Base-by-base conservation (phyloP, 2,888 invertebrate species). In the Arctia plantaginis region DNA sequence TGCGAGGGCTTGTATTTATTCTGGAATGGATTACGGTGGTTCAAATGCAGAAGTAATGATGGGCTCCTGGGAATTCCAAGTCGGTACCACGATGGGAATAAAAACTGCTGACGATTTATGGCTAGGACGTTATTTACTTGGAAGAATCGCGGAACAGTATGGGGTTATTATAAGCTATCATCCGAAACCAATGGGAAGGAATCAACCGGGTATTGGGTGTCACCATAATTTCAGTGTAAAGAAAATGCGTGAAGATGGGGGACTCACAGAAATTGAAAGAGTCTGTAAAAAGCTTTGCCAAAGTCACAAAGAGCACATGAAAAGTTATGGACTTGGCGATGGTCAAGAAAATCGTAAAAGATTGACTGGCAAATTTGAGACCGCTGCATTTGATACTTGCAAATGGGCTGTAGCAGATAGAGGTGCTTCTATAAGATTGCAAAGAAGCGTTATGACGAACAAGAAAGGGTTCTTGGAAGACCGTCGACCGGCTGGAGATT, bases 31-130 rank as follows among this genome's bases (percentile, higher is more conserved):
- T 86, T 98, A 99, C 83, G 96, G 97, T 72, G 99, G 99, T 66
- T 98, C 98, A 69, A 99, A 99, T 92, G 99, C 99, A n/a, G 99
- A 99, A 96, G 99, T 99, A 44, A 99, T 99, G 99, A 99, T 99
- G 64, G 98, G 98, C 27, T 99, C 98, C 94, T 98, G 98, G 98
- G 98, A 98, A 92, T 98, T 97, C 93, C 98, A 98, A 94, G 97
- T 99, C 23, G 99, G 99, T n/a, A 98, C 99, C 0, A 98, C 98
- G 83, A 96, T 97, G 83, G 99, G 99, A 2, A 98, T 99, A 76
- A 96, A 96, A 72, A 97, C 97, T 81, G 98, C 98, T 0, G 99
- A 99, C 88, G 98, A 99, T 87, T 93, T 99, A 73, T 99, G 99
- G 99, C 96, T 98, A 86, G 97, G 98, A 0, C 96, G 98, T 77